Evolutionary conservation across 2,797 vertebrate species (phyloP).

Genomic region (Lophius americanus): DNA sequence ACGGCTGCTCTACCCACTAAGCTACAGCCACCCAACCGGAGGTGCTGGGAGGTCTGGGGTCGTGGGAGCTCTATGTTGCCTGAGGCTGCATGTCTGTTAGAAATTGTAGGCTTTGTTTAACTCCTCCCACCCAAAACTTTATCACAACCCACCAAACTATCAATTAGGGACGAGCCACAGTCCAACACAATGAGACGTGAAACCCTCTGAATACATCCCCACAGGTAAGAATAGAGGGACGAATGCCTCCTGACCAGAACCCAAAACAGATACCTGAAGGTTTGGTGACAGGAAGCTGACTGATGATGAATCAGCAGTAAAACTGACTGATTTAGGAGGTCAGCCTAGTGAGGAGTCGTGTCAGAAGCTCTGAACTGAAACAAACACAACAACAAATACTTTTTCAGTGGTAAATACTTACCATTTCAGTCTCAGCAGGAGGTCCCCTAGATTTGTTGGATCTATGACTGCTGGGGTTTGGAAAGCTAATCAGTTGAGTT

Average conservation of each 20-base stretch:
- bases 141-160: slow-evolving; percentile 30
- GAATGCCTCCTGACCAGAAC: slow-evolving; percentile 7
- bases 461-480: neutral
- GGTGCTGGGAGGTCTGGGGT: too few relatives aligned
- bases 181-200: slow-evolving; percentile 4
- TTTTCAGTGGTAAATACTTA: slow-evolving; percentile 14
- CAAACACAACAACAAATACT: slow-evolving; percentile 4
- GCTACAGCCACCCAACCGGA: too few relatives aligned
- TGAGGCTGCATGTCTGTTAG: too few relatives aligned
- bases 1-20: too few relatives aligned
- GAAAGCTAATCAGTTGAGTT: slow-evolving; percentile 9
- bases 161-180: slow-evolving; percentile 20
- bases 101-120: neutral
- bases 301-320: slow-evolving; percentile 29
- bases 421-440: slow-evolving; percentile 10
- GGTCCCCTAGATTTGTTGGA: neutral
- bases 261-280: slow-evolving; percentile 11
- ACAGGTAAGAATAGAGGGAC: slow-evolving; percentile 18
- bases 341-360: neutral
- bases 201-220: slow-evolving; percentile 23
- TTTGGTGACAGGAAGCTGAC: slow-evolving; percentile 34
- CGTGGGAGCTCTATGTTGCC: too few relatives aligned
- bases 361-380: neutral
- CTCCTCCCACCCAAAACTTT: slow-evolving; percentile 2
- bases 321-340: slow-evolving; percentile 7